Percentiles rank a stretch among this genome's conserved stretches.
phyloP scores from a whole-genome alignment of 23 tunicate genomes.

The Trididemnum clinides region DNA sequence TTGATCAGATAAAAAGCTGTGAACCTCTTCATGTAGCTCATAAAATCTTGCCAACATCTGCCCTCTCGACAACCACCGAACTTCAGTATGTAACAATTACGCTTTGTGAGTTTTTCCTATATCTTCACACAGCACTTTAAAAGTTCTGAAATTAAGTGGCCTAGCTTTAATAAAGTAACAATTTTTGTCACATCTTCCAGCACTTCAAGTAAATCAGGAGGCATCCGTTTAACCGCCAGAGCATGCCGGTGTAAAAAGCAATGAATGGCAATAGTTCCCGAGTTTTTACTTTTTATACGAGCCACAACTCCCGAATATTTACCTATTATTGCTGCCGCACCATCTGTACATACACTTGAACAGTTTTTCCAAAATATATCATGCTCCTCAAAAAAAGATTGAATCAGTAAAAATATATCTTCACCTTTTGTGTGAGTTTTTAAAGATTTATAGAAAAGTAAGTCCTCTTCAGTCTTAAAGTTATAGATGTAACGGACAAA shows the following conservation, averaged over 20 bases:
- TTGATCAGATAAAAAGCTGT: constrained; percentile 31
- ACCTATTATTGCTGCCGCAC: constrained; percentile 22
- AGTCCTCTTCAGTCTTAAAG: constrained; percentile 24
- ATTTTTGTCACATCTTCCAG: constrained; percentile 32
- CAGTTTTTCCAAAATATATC: constrained; percentile 22
- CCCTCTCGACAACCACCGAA: constrained; percentile 31
- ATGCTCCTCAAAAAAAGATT: constrained; percentile 29
- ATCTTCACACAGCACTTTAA: constrained; percentile 23
- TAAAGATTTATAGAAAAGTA: constrained; percentile 21
- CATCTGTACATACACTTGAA: constrained; percentile 36
- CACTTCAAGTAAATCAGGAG: constrained; percentile 28
- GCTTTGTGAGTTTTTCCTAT: constrained; percentile 37
- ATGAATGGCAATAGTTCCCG: constrained; percentile 19
- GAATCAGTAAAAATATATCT: constrained; percentile 23
- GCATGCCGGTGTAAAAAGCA: constrained; percentile 37
- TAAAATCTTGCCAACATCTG: constrained; percentile 29
- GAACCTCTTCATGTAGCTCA: constrained; percentile 35
- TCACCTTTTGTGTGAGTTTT: constrained; percentile 28
- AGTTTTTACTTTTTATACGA: constrained; percentile 28
- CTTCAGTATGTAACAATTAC: constrained; percentile 34
- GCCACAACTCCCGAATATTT: constrained; percentile 29
- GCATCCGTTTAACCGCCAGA: constrained; percentile 35
- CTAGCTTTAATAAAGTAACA: constrained; percentile 29
- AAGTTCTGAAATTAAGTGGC: constrained; percentile 29
- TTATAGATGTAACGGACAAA: constrained; percentile 22